A percentile compares a stretch with the other conserved stretches of the same genome.
Conservation (phyloP, 1,140 invertebrate genomes). For the Contarinia nasturtii region DNA sequence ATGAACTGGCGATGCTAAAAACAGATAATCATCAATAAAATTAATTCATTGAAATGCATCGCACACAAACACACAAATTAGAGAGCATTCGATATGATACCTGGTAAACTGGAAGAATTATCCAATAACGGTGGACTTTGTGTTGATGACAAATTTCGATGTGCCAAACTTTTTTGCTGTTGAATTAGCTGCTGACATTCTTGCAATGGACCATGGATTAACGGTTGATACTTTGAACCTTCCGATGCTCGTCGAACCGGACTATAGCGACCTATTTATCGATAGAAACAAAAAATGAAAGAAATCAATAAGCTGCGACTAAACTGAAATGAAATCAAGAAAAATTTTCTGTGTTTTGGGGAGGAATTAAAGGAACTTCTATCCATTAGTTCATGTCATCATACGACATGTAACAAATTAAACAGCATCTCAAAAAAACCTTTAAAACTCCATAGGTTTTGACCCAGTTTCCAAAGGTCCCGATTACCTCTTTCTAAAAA, state of each 20-base stretch:
- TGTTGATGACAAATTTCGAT: constrained; percentile 26
- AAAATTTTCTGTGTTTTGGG: too few species aligned
- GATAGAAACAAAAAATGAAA: not conserved
- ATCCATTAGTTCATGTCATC: too few species aligned
- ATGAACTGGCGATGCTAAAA: constrained; percentile 45
- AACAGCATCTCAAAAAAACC: too few species aligned
- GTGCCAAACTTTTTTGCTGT: constrained; percentile 29
- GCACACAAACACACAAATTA: too few species aligned
- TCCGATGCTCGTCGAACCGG: constrained; percentile 74
- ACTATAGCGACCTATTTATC: constrained; percentile 63
- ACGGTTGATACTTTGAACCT: constrained; percentile 19
- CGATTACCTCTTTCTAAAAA: too few species aligned
- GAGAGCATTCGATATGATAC: too few species aligned
- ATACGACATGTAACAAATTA: too few species aligned
- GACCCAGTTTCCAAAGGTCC: too few species aligned
- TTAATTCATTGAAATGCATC: too few species aligned
- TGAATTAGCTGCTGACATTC: constrained; percentile 48
- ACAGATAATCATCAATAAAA: too few species aligned
- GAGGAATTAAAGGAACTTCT: too few species aligned
- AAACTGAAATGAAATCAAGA: not conserved
- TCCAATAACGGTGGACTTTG: constrained; percentile 29
- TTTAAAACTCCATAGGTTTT: too few species aligned
- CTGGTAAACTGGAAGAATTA: constrained; percentile 23
- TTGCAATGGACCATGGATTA: constrained; percentile 35
- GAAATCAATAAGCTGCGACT: not conserved